phyloP scores from a whole-genome alignment of 2,797 vertebrate species.

The Numenius phaeopus region DNA sequence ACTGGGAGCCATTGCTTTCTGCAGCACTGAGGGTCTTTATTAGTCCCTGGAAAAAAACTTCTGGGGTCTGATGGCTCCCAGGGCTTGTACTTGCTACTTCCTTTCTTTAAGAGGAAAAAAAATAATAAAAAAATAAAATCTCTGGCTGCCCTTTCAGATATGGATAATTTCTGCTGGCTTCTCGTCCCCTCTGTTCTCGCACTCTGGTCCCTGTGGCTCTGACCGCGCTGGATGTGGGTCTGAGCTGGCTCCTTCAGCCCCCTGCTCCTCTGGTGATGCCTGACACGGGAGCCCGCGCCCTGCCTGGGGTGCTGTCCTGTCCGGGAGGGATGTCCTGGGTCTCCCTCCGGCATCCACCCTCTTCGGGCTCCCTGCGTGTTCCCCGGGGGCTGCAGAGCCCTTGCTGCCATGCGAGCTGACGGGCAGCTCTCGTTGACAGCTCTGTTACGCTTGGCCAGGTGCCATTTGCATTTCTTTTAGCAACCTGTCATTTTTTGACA shows the following conservation, averaged over 20 bases:
- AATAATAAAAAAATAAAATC: background rate
- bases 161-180: background rate
- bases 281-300: rapidly evolving
- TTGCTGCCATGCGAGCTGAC: background rate
- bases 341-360: background rate
- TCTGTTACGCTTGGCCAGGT: constrained; percentile 14
- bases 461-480: constrained; percentile 22
- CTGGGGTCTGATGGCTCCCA: background rate
- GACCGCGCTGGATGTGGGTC: background rate
- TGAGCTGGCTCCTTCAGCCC: background rate
- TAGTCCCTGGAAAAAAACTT: background rate
- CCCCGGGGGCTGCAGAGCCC: background rate
- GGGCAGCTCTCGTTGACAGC: constrained; percentile 38
- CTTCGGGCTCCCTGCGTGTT: rapidly evolving
- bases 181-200: background rate
- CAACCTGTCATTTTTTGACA: constrained; percentile 18
- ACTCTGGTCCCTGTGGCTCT: background rate
- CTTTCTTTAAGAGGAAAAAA: background rate
- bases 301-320: background rate
- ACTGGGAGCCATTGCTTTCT: background rate
- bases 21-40: background rate
- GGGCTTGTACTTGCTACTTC: background rate
- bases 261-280: background rate
- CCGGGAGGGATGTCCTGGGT: background rate
- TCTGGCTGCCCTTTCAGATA: constrained; percentile 14